Evolutionary conservation across 1,140 invertebrate species (phyloP).

Genomic region (Idris sp.): DNA sequence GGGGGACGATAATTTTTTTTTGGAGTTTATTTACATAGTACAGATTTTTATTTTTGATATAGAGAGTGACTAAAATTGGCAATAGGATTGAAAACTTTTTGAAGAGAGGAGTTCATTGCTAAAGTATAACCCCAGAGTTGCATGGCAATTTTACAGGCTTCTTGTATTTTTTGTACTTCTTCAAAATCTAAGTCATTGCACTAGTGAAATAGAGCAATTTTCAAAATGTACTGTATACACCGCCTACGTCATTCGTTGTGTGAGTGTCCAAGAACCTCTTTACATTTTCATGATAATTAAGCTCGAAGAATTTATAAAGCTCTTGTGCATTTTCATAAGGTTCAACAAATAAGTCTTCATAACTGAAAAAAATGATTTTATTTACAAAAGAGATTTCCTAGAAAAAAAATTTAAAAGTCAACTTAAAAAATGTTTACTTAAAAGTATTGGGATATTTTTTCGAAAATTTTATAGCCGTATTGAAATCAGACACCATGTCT

Average conservation of each 20-base stretch:
- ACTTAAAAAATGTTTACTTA: too few species aligned
- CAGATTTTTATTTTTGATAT: too few species aligned
- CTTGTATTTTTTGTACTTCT: constrained; percentile 84
- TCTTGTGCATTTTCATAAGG: constrained; percentile 84
- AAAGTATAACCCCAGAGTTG: constrained; percentile 86
- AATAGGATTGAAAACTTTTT: constrained; percentile 80
- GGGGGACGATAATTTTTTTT: too few species aligned
- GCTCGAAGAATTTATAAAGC: constrained; percentile 86
- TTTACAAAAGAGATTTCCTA: too few species aligned
- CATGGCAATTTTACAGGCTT: constrained; percentile 85
- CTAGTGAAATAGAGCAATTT: constrained; percentile 91
- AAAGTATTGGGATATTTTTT: constrained; percentile 85
- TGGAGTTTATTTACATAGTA: too few species aligned
- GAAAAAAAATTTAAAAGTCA: too few species aligned
- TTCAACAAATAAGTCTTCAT: constrained; percentile 90
- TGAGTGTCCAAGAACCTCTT: constrained; percentile 88
- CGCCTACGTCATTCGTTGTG: constrained; percentile 87
- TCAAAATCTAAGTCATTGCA: constrained; percentile 84
- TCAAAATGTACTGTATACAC: constrained; percentile 90
- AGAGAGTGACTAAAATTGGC: constrained; percentile 73
- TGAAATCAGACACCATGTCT: constrained; percentile 90
- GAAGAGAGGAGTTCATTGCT: constrained; percentile 78
- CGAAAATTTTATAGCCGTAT: constrained; percentile 83
- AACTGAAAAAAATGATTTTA: too few species aligned
- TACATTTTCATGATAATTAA: constrained; percentile 84